A percentile compares a stretch with the other conserved stretches of the same genome.
Evolutionary conservation across 1,140 invertebrate genomes (phyloP).

Genomic region (Bombus waltoni): DNA sequence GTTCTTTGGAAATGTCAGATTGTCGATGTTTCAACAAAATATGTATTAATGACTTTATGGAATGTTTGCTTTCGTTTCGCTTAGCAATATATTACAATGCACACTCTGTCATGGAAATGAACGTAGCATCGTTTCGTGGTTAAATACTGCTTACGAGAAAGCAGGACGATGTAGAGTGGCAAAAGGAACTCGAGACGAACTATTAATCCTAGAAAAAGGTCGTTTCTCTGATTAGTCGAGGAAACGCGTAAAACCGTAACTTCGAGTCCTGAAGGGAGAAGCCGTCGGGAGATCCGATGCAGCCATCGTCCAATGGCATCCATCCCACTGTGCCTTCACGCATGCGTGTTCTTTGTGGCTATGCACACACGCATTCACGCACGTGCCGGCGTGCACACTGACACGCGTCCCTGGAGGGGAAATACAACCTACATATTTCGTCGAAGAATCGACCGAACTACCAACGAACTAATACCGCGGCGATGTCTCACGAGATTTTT

Average conservation of each 20-base stretch:
- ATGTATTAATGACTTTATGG: background rate
- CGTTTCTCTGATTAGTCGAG: background rate
- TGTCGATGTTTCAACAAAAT: background rate
- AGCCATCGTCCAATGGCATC: conserved; percentile 6
- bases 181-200: background rate
- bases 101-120: background rate
- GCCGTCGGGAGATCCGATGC: background rate
- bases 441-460: conserved; percentile 22
- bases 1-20: background rate
- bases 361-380: background rate
- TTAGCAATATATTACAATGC: background rate
- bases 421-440: conserved; percentile 25
- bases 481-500: background rate
- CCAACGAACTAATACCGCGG: background rate
- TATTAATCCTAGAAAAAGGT: conserved; percentile 14
- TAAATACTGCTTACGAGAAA: background rate
- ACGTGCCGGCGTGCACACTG: background rate
- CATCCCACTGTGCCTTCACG: conserved; percentile 10
- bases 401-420: background rate
- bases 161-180: background rate
- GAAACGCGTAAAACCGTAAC: conserved; percentile 18
- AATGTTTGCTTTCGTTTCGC: background rate
- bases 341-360: background rate
- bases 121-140: background rate
- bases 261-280: background rate